Conservation (phyloP, 2,888 invertebrate species). For the Trypoxylon attenuatum region DNA sequence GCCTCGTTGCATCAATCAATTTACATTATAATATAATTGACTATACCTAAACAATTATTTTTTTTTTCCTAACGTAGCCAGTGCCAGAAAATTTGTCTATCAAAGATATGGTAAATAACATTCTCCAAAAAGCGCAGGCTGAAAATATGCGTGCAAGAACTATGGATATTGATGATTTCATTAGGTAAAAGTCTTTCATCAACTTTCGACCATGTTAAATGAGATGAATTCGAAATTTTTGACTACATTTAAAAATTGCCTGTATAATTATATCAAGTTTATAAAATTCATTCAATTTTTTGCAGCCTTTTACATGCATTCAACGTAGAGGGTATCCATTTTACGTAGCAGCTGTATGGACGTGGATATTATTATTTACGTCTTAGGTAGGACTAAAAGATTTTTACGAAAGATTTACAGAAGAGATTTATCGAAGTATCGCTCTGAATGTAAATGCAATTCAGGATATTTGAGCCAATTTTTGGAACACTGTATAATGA, state of each 20-base stretch:
- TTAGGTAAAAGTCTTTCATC: slow-evolving; percentile 76
- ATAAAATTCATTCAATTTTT: slow-evolving; percentile 45
- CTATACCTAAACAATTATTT: neutral
- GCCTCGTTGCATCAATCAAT: neutral
- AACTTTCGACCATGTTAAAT: neutral
- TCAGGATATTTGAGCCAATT: no score
- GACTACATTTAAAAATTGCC: no score
- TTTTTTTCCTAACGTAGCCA: slow-evolving; percentile 76
- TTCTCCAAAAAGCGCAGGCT: slow-evolving; percentile 82
- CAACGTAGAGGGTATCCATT: slow-evolving; percentile 95
- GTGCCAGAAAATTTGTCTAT: slow-evolving; percentile 87
- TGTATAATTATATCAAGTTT: slow-evolving; percentile 64
- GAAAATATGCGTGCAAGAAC: slow-evolving; percentile 89
- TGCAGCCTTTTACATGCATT: slow-evolving; percentile 87
- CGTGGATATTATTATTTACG: slow-evolving; percentile 5
- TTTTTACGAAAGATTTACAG: no score
- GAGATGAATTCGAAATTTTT: neutral
- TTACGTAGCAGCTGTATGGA: slow-evolving; percentile 82
- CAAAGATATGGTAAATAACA: slow-evolving; percentile 85
- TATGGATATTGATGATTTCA: slow-evolving; percentile 98
- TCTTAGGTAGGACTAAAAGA: no score
- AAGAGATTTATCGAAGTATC: no score
- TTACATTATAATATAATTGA: no score
- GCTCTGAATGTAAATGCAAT: no score
- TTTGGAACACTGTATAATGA: neutral